Base-by-base conservation (phyloP, 2,797 vertebrate species). In the Chelon labrosus region DNA sequence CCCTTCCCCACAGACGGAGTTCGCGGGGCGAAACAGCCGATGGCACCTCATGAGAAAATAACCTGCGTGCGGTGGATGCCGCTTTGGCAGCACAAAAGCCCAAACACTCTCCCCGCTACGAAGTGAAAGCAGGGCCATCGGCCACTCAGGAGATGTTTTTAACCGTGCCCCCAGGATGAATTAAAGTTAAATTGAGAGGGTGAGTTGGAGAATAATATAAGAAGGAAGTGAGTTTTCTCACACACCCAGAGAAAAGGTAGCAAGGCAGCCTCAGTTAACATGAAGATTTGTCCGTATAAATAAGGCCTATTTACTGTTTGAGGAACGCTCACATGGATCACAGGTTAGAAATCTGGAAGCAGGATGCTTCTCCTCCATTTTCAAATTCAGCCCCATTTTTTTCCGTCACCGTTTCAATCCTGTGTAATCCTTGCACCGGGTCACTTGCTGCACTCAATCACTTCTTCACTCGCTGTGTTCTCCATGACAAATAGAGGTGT, bases 401-500 rank as follows among this genome's bases (percentile, higher is more conserved):
- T 79, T 68, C 46, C 54, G 10, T 42, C 63, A 8, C 47, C 27
- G 35, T 77, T 75, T 76, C 70, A 77, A 42, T 70, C 75, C 67
- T 12, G 64, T 68, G 56, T 80, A 75, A 87, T 84, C 65, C 67
- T 56, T 22, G 12, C 39, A 47, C 79, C 7, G 69, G 84, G 83
- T 85, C 76, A 77, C 71, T 66, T 68, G 9, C 60, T 39, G 57
- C 69, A 70, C 84, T 89, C 87, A 60, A 85, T 90, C 89, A 80
- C 68, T 52, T 64, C 68, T 70, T 80, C 68, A 60, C 73, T 57
- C 50, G 4, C 42, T 7, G 39, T 70, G 80, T 80, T 79, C 70
- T 61, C 68, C 25, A 7, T 88, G 87, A 89, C 81, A 86, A 88
- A 93, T 89, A 80, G 77, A 82, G n/a, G 66, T 82, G 86, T 74